A percentile compares a stretch with the other conserved stretches of the same genome.
These are phyloP conservation scores for Cephus spinipes DNA, from an alignment of 2,888 invertebrate genomes.

Conservation along the genomic window DNA sequence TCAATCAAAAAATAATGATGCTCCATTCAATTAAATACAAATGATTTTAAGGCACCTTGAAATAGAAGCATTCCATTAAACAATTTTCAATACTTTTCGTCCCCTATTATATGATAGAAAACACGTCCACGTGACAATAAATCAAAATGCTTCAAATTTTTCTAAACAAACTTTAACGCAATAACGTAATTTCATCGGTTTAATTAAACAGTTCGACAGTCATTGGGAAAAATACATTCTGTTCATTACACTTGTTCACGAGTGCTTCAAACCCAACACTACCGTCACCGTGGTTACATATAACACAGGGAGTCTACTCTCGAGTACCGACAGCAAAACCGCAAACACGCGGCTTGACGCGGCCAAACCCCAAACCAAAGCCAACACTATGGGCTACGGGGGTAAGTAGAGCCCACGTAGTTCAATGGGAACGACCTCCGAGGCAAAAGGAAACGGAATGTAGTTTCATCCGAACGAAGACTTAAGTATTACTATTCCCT, in stretches of 20 bases:
- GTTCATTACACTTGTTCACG: neutral
- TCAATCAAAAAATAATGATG: neutral
- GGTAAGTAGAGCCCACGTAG: slow-evolving; percentile 55
- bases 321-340: slow-evolving; percentile 62
- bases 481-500: slow-evolving; percentile 30
- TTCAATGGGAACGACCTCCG: slow-evolving; percentile 36
- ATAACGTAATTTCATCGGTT: neutral
- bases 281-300: neutral
- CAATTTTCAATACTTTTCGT: neutral
- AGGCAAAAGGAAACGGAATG: slow-evolving; percentile 22
- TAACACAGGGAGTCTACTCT: slow-evolving; percentile 40
- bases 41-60: neutral
- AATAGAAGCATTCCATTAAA: neutral
- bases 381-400: slow-evolving; percentile 59
- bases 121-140: neutral
- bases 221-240: neutral
- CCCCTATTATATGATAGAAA: neutral
- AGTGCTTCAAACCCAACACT: neutral
- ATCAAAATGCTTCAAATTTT: neutral
- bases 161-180: neutral
- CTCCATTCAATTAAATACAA: neutral
- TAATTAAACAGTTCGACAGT: neutral
- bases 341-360: slow-evolving; percentile 64
- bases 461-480: slow-evolving; percentile 20
- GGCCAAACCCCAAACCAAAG: slow-evolving; percentile 64